Evolutionary conservation across 2,797 vertebrate genomes (phyloP), one percentile per base, ranked within the genome.

Genomic region (Rallus crepitans): DNA sequence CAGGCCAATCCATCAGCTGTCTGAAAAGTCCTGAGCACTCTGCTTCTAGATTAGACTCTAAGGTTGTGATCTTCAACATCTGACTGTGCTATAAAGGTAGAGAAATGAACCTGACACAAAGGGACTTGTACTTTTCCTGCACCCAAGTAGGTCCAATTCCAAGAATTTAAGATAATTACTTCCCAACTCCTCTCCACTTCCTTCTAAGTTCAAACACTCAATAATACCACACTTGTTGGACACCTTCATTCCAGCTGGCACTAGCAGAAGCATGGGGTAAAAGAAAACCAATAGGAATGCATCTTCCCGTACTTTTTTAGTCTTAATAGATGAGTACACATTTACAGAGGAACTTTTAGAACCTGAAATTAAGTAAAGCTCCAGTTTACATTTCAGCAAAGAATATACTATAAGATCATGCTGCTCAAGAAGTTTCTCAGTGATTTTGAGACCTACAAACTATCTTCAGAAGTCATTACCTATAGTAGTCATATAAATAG

Each of bases 401-500:
- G 50, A 42, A 79, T 33, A 50, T 57, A 23, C 82, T 57, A 5
- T 12, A 53, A 35, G 56, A 65, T 55, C 23, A 9, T 1, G 33
- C 4, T 78, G 84, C 48, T 55, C 33, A 89, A 85, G 45, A 90
- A 45, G 48, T 65, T 91, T 75, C 56, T 69, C 7, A 81, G 61
- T 3, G 9, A 57, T 87, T 91, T 80, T 66, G 75, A 91, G 69
- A 66, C n/a, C 45, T 66, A 50, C 48, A 93, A 83, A 65, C 42
- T 78, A 30, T 60, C 88, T 61, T 88, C 75, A 73, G 85, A 86
- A 79, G 42, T 76, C 85, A 86, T 25, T 57, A 90, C 55, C 94
- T 9, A 17, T 3, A 87, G 61, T n/a, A 87, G 77, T 85, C 65
- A 72, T 65, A 50, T 50, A 52, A 65, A 78, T 72, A 90, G 55